Base-by-base conservation (phyloP, 2,113 vertebrate genomes). In the Seriola rivoliana region DNA sequence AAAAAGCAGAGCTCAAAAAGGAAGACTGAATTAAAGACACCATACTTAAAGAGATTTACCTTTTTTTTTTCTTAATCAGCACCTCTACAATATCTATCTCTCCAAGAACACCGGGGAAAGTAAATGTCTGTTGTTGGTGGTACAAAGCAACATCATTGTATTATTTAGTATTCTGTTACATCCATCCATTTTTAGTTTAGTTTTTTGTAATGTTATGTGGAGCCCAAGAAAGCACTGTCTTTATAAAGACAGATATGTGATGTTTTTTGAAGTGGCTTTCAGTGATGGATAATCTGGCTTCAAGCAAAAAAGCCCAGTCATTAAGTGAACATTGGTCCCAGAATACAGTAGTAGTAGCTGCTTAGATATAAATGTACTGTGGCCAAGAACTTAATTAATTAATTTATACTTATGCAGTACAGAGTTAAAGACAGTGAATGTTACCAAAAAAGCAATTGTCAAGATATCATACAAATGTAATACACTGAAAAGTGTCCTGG, bases 181-280 rank as follows among this genome's bases (percentile, higher is more conserved):
- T 19, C 34, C 11, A 38, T 78, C 23, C 1, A 40, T 4, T 5
- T 36, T 42, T 11, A 10, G 9, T 42, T 42, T 42, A 38, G 8
- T 11, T 42, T 66, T 59, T 52, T 52, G 11, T 4, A 60, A 68
- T 9, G 34, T 40, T 74, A 19, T 73, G 38, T 48, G 62, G 48
- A 64, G 36, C 42, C 40, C 5, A 67, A 50, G 16, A 38, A 55
- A 57, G 29, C 16, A 48, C 1, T 38, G 25, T 40, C 29, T 65
- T 71, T 66, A 48, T 21, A 40, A 52, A 81, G 70, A 73, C 21
- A 50, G 4, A 62, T 48, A 50, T 60, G 5, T 54, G 54, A 60
- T 67, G 60, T 40, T 52, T 52, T 62, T 68, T 42, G 19, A 68
- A 60, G 62, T 59, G 13, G 3, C 55, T 69, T 4, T 50, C 11